phyloP scores from a whole-genome alignment of 1,140 invertebrate species.

The Diachasmimorpha longicaudata region DNA sequence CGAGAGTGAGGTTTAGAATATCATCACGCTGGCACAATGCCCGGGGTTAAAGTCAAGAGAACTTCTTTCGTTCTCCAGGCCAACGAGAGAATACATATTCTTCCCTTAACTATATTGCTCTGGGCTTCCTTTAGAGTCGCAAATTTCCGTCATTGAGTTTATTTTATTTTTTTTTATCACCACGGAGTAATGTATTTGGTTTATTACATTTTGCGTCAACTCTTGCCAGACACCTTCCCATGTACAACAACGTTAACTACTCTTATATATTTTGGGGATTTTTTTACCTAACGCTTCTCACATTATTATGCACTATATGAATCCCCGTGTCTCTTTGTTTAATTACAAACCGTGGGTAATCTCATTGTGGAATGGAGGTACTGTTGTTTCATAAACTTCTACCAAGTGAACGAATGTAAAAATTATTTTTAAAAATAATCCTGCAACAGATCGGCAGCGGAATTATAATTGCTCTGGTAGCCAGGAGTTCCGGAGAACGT shows the following conservation, averaged over 20 bases:
- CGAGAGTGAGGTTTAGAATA: not conserved
- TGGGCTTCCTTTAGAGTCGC: not conserved
- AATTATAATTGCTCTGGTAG: no score
- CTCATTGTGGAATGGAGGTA: no score
- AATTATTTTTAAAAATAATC: no score
- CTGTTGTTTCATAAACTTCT: no score
- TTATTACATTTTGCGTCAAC: not conserved
- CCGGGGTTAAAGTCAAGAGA: not conserved
- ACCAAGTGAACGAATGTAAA: no score
- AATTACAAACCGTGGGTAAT: no score
- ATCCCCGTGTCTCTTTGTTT: no score
- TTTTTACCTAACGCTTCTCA: no score
- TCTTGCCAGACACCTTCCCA: not conserved
- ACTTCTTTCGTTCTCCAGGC: not conserved
- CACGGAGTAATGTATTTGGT: not conserved
- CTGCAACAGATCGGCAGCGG: no score
- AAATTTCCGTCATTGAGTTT: not conserved
- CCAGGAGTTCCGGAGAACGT: no score
- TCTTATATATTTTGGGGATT: not conserved
- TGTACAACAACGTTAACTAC: not conserved
- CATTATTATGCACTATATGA: no score
- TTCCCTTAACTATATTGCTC: not conserved
- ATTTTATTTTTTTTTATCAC: not conserved
- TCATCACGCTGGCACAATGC: conserved; percentile 14
- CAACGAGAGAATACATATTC: not conserved